phyloP scores from a whole-genome alignment of 2,797 vertebrate genomes.

The Halcyon chelicuti region DNA sequence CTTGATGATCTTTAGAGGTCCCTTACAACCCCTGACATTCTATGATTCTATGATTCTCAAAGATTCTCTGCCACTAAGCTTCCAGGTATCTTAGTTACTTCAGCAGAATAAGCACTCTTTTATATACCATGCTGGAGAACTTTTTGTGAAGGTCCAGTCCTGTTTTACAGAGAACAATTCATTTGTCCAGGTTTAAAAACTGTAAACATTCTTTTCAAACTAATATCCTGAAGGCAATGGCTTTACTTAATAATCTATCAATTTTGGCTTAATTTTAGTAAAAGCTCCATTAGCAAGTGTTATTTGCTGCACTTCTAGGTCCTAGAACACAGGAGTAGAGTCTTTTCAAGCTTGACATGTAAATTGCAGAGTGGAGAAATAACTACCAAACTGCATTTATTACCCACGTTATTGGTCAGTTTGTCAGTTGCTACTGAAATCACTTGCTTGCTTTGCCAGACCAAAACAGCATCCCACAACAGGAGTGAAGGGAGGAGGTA shows the following conservation, averaged over 20 bases:
- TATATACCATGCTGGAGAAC: neutral
- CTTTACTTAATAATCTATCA: slow-evolving; percentile 16
- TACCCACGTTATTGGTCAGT: slow-evolving; percentile 62
- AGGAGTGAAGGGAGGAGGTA: neutral
- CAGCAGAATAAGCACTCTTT: neutral
- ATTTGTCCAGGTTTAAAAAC: neutral
- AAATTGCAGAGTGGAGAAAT: slow-evolving; percentile 56
- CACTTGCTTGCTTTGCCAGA: neutral
- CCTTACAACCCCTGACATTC: too few species aligned
- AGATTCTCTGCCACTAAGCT: neutral
- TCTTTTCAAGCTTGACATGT: slow-evolving; percentile 44
- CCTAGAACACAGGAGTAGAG: neutral
- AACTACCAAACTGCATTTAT: slow-evolving; percentile 30
- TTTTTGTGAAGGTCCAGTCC: neutral
- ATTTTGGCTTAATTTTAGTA: neutral
- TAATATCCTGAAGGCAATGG: neutral
- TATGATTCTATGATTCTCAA: neutral
- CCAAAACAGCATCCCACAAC: neutral
- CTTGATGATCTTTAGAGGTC: too few species aligned
- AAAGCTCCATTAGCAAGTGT: slow-evolving; percentile 42
- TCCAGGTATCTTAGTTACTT: neutral
- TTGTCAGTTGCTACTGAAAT: slow-evolving; percentile 57
- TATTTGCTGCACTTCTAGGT: slow-evolving; percentile 5
- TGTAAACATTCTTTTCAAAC: neutral
- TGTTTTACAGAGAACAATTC: neutral